Percentiles rank a stretch among this genome's conserved stretches.
phyloP scores from a whole-genome alignment of 2,113 vertebrate species.

The Anas platyrhynchos region DNA sequence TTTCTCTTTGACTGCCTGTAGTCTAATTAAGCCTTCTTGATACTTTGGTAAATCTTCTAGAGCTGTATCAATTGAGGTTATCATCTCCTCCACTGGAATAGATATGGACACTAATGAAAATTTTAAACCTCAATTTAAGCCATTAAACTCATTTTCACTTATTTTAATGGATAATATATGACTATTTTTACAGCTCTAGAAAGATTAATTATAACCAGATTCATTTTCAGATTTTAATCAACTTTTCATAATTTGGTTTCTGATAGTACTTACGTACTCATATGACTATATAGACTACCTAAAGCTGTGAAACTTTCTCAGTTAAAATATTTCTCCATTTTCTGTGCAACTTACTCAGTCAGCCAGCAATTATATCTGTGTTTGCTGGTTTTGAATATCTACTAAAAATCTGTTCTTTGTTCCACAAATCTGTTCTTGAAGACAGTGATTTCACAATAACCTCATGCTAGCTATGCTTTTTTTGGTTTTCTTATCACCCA shows the following conservation, averaged over 20 bases:
- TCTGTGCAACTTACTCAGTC: neutral
- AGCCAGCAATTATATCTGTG: neutral
- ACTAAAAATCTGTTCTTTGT: neutral
- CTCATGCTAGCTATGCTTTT: neutral
- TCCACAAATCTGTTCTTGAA: neutral
- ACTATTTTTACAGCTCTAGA: constrained; percentile 14
- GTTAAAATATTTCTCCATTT: neutral
- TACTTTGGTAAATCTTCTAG: constrained; percentile 19
- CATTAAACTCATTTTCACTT: neutral
- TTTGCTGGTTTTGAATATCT: neutral
- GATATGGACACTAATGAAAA: constrained; percentile 41
- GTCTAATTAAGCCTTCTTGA: constrained; percentile 25
- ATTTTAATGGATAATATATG: constrained; percentile 21
- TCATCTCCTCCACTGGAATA: neutral
- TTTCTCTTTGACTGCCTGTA: neutral
- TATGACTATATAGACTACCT: neutral
- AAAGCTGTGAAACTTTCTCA: neutral
- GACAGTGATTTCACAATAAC: neutral
- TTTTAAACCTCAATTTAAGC: constrained; percentile 44
- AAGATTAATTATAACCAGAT: constrained; percentile 12
- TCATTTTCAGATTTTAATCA: neutral
- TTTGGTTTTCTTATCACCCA: neutral
- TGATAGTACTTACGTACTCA: neutral
- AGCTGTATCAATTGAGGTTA: constrained; percentile 11
- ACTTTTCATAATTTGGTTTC: neutral